These are phyloP conservation scores for Dipodomys ordii DNA, from an alignment of 2,113 vertebrate species.

Conservation along the genomic window DNA sequence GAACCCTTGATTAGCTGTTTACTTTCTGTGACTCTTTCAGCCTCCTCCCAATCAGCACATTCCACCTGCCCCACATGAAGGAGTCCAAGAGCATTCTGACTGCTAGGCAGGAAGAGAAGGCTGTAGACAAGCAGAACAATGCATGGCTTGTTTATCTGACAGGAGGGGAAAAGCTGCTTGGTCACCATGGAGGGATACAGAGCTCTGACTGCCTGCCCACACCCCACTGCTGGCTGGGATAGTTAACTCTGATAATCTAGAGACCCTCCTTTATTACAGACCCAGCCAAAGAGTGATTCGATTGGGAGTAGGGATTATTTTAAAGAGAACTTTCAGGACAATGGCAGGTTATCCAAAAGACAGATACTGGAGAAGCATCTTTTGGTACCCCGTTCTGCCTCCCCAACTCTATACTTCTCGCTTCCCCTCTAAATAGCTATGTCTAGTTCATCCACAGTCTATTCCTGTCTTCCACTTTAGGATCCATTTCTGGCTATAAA, in stretches of 20 bases:
- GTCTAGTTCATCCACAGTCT: background rate
- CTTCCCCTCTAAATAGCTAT: background rate
- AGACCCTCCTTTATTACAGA: slow-evolving; percentile 23
- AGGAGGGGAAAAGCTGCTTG: slow-evolving; percentile 61
- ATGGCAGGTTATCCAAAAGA: background rate
- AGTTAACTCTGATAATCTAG: background rate
- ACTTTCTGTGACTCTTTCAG: slow-evolving; percentile 58
- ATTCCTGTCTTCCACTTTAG: background rate
- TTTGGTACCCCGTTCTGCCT: slow-evolving; percentile 23
- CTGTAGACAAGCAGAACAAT: slow-evolving; percentile 76
- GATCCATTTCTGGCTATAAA: slow-evolving; percentile 11
- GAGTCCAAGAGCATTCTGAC: slow-evolving; percentile 45
- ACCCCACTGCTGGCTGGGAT: slow-evolving; percentile 20
- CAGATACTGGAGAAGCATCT: background rate
- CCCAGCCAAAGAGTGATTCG: background rate
- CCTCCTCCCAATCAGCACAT: slow-evolving; percentile 62
- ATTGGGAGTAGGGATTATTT: background rate
- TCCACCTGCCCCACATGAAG: slow-evolving; percentile 78
- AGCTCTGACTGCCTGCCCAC: background rate
- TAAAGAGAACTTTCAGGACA: slow-evolving; percentile 37
- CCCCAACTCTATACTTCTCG: background rate
- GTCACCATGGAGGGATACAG: slow-evolving; percentile 24
- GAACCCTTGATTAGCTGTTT: slow-evolving; percentile 63
- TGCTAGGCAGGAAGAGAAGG: slow-evolving; percentile 79
- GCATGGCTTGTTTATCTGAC: slow-evolving; percentile 82